Evolutionary conservation across 1,140 invertebrate genomes (phyloP).

Genomic region (Triops cancriformis): DNA sequence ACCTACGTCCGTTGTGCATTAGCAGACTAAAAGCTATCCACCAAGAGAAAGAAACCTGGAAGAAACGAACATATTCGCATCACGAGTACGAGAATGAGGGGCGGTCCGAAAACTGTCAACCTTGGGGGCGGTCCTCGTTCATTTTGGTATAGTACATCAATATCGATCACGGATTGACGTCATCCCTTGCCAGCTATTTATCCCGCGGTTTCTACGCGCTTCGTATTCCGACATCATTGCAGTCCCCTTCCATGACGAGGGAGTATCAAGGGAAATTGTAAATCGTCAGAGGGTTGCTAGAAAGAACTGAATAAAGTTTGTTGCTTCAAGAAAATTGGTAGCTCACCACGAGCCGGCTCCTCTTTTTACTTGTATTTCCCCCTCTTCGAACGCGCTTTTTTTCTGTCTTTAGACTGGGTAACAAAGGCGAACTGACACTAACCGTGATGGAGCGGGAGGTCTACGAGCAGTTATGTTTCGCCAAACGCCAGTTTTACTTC

Average conservation of each 20-base stretch:
- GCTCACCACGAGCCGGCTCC: neutral
- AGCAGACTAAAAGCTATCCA: neutral
- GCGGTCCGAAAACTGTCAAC: neutral
- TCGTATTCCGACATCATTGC: neutral
- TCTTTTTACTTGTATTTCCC: neutral
- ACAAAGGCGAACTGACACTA: constrained; percentile 6
- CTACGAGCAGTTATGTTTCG: neutral
- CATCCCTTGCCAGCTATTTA: neutral
- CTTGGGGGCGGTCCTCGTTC: neutral
- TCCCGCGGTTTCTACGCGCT: neutral
- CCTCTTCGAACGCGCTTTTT: no score
- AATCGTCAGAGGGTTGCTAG: neutral
- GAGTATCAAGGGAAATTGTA: neutral
- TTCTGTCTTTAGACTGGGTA: neutral
- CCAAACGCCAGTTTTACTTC: neutral
- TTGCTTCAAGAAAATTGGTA: constrained; percentile 1
- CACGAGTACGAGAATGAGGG: neutral
- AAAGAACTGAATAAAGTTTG: neutral
- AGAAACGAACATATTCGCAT: neutral
- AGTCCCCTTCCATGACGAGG: neutral
- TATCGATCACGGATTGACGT: neutral
- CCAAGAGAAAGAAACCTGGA: neutral
- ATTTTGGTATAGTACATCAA: neutral
- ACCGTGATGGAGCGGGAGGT: neutral
- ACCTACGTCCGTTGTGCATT: neutral